phyloP scores from a whole-genome alignment of 2,888 invertebrate genomes.

The Cataglyphis altisquamis region DNA sequence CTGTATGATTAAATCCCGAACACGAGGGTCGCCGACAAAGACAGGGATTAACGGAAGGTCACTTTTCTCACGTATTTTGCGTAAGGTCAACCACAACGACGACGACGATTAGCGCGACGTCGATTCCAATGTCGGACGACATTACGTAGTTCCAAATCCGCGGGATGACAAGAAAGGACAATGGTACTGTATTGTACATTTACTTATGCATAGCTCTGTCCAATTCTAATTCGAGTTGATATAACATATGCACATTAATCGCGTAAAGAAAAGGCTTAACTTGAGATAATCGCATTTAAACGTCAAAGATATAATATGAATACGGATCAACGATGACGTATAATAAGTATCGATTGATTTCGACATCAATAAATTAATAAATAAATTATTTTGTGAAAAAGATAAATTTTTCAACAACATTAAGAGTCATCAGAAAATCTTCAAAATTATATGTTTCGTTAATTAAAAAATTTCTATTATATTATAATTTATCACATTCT shows the following conservation, averaged over 20 bases:
- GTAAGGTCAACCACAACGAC: constrained; percentile 32
- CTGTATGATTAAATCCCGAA: constrained; percentile 56
- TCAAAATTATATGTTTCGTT: not conserved
- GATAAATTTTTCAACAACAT: not conserved
- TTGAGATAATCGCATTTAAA: not conserved
- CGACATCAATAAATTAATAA: not conserved
- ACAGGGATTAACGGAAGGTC: constrained; percentile 57
- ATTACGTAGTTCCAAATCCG: constrained; percentile 28
- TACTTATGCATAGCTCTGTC: constrained; percentile 3
- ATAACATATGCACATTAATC: constrained; percentile 19
- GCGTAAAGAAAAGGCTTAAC: not conserved
- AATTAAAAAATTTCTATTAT: not conserved
- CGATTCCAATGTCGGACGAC: constrained; percentile 38
- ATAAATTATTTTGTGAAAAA: not conserved
- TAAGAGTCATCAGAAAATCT: not conserved
- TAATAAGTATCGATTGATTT: not conserved
- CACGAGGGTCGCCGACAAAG: constrained; percentile 59
- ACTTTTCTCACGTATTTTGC: constrained; percentile 50
- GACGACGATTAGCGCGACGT: constrained; percentile 37
- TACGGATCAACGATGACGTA: not conserved
- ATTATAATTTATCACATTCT: no score
- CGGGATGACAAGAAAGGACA: constrained; percentile 11
- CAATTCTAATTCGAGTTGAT: constrained; percentile 33
- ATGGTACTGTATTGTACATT: not conserved
- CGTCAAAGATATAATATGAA: not conserved